Percentiles rank a stretch among this genome's conserved stretches.
These are phyloP conservation scores for Penaeus chinensis DNA, from an alignment of 1,140 invertebrate genomes.

Conservation along the genomic window DNA sequence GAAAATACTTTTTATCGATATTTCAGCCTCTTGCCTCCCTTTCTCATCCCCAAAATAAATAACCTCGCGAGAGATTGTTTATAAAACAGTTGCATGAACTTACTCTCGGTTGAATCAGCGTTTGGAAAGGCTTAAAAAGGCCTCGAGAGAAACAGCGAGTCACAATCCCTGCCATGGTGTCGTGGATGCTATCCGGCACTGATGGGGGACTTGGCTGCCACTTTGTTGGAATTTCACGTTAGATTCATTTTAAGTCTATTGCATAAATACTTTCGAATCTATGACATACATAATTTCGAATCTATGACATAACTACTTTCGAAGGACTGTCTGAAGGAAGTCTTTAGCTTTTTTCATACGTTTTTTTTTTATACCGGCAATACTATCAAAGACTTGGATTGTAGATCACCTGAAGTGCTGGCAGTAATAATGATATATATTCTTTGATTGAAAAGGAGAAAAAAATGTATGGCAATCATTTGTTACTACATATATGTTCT, in stretches of 20 bases:
- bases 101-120: constrained; percentile 17
- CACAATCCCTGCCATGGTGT: constrained; percentile 10
- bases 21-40: neutral
- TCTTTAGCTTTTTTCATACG: too few species aligned
- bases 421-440: too few species aligned
- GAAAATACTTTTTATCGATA: neutral
- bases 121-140: constrained; percentile 23
- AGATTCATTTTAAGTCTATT: neutral
- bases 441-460: too few species aligned
- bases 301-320: too few species aligned
- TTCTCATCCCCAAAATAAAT: neutral
- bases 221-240: neutral
- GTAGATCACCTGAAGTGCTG: too few species aligned
- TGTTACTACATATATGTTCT: too few species aligned
- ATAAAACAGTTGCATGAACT: neutral
- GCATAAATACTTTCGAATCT: too few species aligned
- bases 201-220: neutral
- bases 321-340: too few species aligned
- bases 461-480: too few species aligned
- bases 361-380: too few species aligned
- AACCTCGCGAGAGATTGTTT: neutral
- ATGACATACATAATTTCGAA: too few species aligned
- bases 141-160: neutral
- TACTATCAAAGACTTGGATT: too few species aligned
- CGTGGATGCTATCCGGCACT: neutral